These are phyloP conservation scores for Catamblyrhynchus diadema DNA, from an alignment of 2,797 vertebrate species.

Conservation along the genomic window DNA sequence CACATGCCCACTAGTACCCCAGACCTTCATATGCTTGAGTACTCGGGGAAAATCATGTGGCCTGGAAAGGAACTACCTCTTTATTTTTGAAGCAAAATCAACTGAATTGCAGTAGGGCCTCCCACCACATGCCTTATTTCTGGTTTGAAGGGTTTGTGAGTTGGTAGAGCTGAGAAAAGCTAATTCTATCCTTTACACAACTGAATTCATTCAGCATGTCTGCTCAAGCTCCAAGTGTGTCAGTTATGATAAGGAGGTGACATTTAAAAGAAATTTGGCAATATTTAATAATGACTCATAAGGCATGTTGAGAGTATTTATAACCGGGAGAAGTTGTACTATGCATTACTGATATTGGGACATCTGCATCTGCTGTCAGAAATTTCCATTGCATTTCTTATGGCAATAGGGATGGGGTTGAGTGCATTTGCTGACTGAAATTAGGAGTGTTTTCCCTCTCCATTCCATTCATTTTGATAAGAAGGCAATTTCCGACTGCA, in stretches of 20 bases:
- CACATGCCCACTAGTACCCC: neutral
- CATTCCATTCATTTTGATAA: neutral
- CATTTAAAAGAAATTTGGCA: neutral
- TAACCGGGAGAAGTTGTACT: neutral
- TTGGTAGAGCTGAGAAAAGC: neutral
- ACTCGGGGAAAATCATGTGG: neutral
- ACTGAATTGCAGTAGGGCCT: neutral
- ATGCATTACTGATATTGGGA: neutral
- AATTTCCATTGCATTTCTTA: neutral
- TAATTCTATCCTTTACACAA: neutral
- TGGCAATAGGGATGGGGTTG: neutral
- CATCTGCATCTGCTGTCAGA: neutral
- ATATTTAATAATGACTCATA: conserved; percentile 29
- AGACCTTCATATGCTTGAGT: neutral
- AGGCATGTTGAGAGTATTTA: neutral
- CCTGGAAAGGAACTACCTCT: neutral
- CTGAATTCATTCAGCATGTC: conserved; percentile 5
- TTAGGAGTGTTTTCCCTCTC: neutral
- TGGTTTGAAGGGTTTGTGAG: neutral
- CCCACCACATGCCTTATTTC: neutral
- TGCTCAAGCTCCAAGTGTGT: neutral
- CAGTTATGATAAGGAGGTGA: conserved; percentile 8
- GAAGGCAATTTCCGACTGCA: neutral
- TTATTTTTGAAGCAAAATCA: neutral
- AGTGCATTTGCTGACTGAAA: neutral